Evolutionary conservation across 1,140 invertebrate genomes (phyloP).

Genomic region (Drosophila varians): DNA sequence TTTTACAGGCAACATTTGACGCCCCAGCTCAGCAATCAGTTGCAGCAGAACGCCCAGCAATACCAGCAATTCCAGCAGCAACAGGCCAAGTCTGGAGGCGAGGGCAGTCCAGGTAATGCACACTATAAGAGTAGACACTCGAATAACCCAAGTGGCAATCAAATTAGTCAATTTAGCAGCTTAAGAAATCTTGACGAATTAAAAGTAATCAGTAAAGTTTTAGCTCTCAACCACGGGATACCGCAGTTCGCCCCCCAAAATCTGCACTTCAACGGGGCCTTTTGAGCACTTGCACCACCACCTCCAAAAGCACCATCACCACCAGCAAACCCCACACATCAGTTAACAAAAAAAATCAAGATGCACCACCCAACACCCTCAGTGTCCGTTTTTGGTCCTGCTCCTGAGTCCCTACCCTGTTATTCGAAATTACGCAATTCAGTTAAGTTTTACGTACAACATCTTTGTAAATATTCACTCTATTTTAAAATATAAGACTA

Average conservation of each 20-base stretch:
- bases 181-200: constrained; percentile 87
- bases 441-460: constrained; percentile 67
- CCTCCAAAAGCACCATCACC: constrained; percentile 46
- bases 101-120: constrained; percentile 69
- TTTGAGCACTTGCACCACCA: constrained; percentile 70
- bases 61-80: constrained; percentile 55
- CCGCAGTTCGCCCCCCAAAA: constrained; percentile 79
- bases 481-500: constrained; percentile 65
- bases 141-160: constrained; percentile 73
- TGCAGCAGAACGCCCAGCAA: constrained; percentile 78
- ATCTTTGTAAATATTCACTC: constrained; percentile 75
- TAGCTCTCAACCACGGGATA: constrained; percentile 89
- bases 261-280: constrained; percentile 71
- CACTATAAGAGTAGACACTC: constrained; percentile 83
- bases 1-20: constrained; percentile 79
- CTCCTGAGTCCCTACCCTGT: constrained; percentile 23
- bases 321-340: constrained; percentile 29
- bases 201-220: constrained; percentile 91
- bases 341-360: constrained; percentile 11
- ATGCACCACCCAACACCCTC: constrained; percentile 35
- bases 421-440: constrained; percentile 24
- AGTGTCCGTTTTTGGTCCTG: constrained; percentile 34
- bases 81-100: constrained; percentile 46
- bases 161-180: constrained; percentile 85
- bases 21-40: constrained; percentile 69